Conservation (phyloP, 2,797 vertebrate species). For the Myoxocephalus aenaeus region DNA sequence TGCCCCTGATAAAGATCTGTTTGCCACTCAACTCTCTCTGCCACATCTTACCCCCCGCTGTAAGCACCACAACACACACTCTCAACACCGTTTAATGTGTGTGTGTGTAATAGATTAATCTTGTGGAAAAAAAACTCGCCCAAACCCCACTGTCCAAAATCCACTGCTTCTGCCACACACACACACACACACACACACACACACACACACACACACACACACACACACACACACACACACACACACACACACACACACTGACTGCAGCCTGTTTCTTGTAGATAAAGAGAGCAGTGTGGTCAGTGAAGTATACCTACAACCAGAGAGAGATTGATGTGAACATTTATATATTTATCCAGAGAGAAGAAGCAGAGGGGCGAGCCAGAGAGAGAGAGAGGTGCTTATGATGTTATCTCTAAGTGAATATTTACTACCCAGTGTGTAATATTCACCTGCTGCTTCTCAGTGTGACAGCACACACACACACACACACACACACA, state of each 20-base stretch:
- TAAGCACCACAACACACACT: conserved; percentile 40
- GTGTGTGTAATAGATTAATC: conserved; percentile 34
- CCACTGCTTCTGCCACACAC: conserved; percentile 39
- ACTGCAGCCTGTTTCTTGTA: conserved; percentile 71
- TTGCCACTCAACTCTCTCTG: conserved; percentile 60
- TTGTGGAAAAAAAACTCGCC: conserved; percentile 14
- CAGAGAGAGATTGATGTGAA: conserved; percentile 48
- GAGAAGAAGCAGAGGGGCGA: conserved; percentile 53
- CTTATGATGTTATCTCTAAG: conserved; percentile 70
- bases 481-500: conserved; percentile 27
- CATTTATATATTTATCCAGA: conserved; percentile 49
- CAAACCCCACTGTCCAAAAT: conserved; percentile 56
- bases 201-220: conserved; percentile 27
- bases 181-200: conserved; percentile 29
- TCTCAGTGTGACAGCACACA: conserved; percentile 44
- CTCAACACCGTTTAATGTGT: conserved; percentile 19
- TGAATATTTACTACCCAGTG: conserved; percentile 73
- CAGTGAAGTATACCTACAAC: conserved; percentile 71
- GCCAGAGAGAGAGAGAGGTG: conserved; percentile 53
- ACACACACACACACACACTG: conserved; percentile 38
- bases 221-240: conserved; percentile 25
- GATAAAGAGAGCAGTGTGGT: conserved; percentile 78
- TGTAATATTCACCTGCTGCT: conserved; percentile 54
- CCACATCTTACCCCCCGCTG: conserved; percentile 41
- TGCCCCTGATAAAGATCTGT: conserved; percentile 68